Evolutionary conservation across 2,888 invertebrate species (phyloP), one percentile per base, ranked within the genome.

Genomic region (Papilio gigon): DNA sequence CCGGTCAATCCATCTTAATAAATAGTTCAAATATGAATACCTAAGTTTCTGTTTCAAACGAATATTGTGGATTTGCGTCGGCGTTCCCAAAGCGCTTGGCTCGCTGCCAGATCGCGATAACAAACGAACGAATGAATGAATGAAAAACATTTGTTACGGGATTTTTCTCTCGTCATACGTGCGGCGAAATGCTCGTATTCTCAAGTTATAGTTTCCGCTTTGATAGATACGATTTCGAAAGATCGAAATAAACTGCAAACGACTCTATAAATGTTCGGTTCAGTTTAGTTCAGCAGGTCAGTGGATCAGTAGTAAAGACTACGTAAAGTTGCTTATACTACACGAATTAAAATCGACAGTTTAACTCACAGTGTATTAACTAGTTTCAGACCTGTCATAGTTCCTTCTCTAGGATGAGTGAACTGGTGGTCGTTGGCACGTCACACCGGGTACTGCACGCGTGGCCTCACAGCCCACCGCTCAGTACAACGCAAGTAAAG

Each of bases 121-220:
- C 74, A 53, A 73, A 72, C 78, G 79, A 82, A 84, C 82, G 82
- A 84, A 85, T 82, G 83, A 80, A 83, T 75, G 77, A 78, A 77
- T 77, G 80, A 81, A 82, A 83, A 83, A 83, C 80, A 81, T 84
- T 84, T 81, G 80, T 82, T 80, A 76, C 76, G 68, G 35, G 17
- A 69, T 78, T 74, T 79, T 78, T 79, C 78, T 78, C 76, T 75
- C 73, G 73, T 64, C 47, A 37, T 50, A 37, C 30, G 53, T 30
- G 25, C 22, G 47, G 50, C 27, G 27, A 53, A 47, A 27, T 53
- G 50, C 27, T 53, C 50, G 50, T 53, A 53, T 27, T 27, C 25
- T 14, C 8, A 53, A 53, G 30, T 27, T 56, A 30, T 30, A 30
- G 53, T 17, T 56, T 56, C 53, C 53, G 53, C 30, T 56, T 30